Percentiles rank a stretch among this genome's conserved stretches.
These are phyloP conservation scores for Porites lobata DNA, from an alignment of 92 coral and sea anemone species.

Conservation along the genomic window DNA sequence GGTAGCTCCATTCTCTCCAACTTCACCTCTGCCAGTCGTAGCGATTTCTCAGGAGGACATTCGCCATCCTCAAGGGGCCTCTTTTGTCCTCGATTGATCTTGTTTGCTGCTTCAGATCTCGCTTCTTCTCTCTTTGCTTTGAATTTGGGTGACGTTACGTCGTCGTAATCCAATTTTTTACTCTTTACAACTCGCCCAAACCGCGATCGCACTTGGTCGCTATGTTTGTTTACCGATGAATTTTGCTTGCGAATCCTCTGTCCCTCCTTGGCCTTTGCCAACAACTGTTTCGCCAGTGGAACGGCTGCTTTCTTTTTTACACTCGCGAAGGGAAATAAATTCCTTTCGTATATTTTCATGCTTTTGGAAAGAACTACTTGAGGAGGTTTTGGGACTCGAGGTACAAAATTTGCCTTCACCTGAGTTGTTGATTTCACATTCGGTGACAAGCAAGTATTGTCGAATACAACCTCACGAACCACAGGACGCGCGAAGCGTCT, in stretches of 20 bases:
- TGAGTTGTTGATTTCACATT: slow-evolving; percentile 77
- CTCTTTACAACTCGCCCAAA: slow-evolving; percentile 99
- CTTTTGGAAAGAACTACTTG: neutral
- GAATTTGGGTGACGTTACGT: slow-evolving; percentile 80
- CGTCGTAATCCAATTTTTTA: slow-evolving; percentile 95
- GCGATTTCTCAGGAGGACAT: slow-evolving; percentile 67
- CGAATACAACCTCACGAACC: slow-evolving; percentile 7
- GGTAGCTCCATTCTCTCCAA: slow-evolving; percentile 50
- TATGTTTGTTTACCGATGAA: slow-evolving; percentile 48
- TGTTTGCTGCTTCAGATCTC: slow-evolving; percentile 11
- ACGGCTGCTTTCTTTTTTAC: slow-evolving; percentile 76
- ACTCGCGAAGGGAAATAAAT: slow-evolving; percentile 16
- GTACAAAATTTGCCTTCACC: slow-evolving; percentile 79
- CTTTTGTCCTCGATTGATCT: slow-evolving; percentile 55
- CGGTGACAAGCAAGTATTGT: slow-evolving; percentile 54
- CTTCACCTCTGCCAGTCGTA: slow-evolving; percentile 60
- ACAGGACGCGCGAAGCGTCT: slow-evolving; percentile 78
- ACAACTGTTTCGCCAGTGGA: slow-evolving; percentile 88
- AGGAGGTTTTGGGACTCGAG: slow-evolving; percentile 63
- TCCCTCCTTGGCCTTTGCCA: slow-evolving; percentile 94
- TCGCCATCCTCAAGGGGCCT: slow-evolving; percentile 79
- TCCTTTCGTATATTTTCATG: slow-evolving; percentile 1
- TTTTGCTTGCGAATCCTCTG: slow-evolving; percentile 56
- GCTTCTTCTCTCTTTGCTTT: slow-evolving; percentile 43
- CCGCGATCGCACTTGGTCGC: slow-evolving; percentile 84